A percentile compares a stretch with the other conserved stretches of the same genome.
These are phyloP conservation scores for Lagopus leucura DNA, from an alignment of 2,113 vertebrate species.

Conservation along the genomic window DNA sequence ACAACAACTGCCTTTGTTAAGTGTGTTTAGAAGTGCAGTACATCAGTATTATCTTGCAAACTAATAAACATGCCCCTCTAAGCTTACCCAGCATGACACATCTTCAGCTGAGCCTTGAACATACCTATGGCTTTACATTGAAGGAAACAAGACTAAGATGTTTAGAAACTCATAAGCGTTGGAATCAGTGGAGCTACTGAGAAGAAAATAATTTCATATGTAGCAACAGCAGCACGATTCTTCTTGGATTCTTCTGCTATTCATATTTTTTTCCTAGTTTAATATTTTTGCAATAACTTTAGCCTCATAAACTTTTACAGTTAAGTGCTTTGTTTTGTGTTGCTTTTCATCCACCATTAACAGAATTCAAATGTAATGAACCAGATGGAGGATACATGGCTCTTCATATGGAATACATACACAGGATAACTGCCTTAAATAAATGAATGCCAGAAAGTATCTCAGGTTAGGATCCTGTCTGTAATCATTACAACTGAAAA, in stretches of 20 bases:
- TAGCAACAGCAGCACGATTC: neutral
- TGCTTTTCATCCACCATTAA: neutral
- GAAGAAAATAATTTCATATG: neutral
- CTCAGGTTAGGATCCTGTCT: neutral
- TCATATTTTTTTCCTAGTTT: neutral
- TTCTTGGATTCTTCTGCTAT: neutral
- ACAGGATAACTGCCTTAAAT: neutral
- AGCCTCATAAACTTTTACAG: neutral
- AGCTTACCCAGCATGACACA: neutral
- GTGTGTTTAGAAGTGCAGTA: constrained; percentile 42
- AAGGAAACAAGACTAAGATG: neutral
- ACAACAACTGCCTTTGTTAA: constrained; percentile 1
- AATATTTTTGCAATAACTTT: neutral
- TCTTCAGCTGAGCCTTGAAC: constrained; percentile 29
- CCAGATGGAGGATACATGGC: neutral
- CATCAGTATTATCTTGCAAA: constrained; percentile 32
- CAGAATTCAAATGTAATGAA: neutral
- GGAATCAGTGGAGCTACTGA: constrained; percentile 1
- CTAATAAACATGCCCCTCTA: neutral
- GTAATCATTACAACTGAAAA: neutral
- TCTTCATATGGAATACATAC: neutral
- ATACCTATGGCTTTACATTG: neutral
- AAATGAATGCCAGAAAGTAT: no score
- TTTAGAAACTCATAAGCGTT: neutral
- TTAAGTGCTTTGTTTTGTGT: neutral